These are phyloP conservation scores for Ceratitis capitata DNA, from an alignment of 1,140 invertebrate genomes.

Conservation along the genomic window DNA sequence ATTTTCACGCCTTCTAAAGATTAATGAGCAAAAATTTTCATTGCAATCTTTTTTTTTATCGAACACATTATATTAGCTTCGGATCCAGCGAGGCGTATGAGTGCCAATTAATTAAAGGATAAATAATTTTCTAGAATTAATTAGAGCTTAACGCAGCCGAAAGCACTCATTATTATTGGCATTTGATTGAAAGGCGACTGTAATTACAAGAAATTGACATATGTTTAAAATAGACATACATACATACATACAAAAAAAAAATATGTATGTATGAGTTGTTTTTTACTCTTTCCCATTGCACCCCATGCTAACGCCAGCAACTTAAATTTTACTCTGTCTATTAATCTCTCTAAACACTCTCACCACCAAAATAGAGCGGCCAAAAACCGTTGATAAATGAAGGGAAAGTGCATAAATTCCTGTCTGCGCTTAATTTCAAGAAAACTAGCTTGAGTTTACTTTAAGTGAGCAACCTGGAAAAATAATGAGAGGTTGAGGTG, in stretches of 20 bases:
- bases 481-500: too few relatives aligned
- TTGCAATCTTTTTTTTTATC: neutral
- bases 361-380: too few relatives aligned
- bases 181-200: neutral
- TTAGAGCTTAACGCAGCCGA: neutral
- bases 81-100: neutral
- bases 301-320: neutral
- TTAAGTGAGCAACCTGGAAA: too few relatives aligned
- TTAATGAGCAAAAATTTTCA: neutral
- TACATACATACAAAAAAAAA: neutral
- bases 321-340: neutral
- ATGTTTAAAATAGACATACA: neutral
- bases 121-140: neutral
- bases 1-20: neutral
- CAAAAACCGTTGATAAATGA: neutral
- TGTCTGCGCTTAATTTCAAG: slow-evolving; percentile 21
- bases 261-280: too few relatives aligned
- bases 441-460: slow-evolving; percentile 27
- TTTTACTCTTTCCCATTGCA: neutral
- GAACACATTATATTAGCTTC: neutral
- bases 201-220: neutral
- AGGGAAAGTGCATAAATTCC: slow-evolving; percentile 28
- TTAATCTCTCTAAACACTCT: neutral
- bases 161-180: neutral
- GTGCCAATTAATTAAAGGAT: neutral